phyloP scores from a whole-genome alignment of 1,140 invertebrate species.

The Chlorops oryzae region DNA sequence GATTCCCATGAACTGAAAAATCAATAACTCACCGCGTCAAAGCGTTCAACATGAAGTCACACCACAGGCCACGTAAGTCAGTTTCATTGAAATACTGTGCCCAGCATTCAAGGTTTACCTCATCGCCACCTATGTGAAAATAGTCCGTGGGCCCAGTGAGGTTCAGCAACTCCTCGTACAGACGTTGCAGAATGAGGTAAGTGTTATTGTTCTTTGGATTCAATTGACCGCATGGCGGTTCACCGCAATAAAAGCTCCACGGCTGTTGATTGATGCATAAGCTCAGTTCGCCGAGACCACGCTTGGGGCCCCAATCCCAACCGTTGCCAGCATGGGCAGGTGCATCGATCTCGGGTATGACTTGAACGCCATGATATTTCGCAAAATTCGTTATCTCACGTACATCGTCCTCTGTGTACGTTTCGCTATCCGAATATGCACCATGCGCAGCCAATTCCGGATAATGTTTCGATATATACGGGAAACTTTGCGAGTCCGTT shows the following conservation, averaged over 20 bases:
- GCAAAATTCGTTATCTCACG: constrained; percentile 60
- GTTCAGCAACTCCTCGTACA: constrained; percentile 63
- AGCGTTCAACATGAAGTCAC: constrained; percentile 64
- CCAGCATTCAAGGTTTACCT: constrained; percentile 74
- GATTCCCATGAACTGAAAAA: background rate
- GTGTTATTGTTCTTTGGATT: constrained; percentile 72
- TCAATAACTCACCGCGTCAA: constrained; percentile 45
- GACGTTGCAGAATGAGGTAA: constrained; percentile 60
- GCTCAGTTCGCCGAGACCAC: constrained; percentile 62
- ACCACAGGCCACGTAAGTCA: constrained; percentile 70
- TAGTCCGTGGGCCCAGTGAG: constrained; percentile 60
- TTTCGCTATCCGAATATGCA: constrained; percentile 63
- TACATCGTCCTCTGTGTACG: constrained; percentile 65
- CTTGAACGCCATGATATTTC: constrained; percentile 60
- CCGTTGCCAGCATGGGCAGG: constrained; percentile 76
- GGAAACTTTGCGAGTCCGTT: constrained; percentile 78
- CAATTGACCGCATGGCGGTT: constrained; percentile 77
- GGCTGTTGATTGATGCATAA: constrained; percentile 70
- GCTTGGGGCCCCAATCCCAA: constrained; percentile 67
- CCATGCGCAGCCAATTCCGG: constrained; percentile 68
- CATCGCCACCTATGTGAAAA: constrained; percentile 79
- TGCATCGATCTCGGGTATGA: constrained; percentile 65
- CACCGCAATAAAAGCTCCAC: constrained; percentile 70
- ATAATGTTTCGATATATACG: constrained; percentile 60
- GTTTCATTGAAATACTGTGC: constrained; percentile 65